Evolutionary conservation across 1,140 invertebrate species (phyloP).

Genomic region (Paraescarpia echinospica): DNA sequence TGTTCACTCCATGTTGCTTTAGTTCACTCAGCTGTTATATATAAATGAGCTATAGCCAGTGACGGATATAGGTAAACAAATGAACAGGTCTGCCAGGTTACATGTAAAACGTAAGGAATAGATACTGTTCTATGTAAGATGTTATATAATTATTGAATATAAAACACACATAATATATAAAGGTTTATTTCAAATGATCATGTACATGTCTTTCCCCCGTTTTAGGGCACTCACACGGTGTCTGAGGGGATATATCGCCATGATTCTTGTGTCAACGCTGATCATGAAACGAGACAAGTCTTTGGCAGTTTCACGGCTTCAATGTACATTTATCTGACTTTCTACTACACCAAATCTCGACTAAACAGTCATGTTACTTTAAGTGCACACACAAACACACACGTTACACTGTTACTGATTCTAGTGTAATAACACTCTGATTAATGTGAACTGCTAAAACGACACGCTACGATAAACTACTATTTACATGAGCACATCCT

Average conservation of each 20-base stretch:
- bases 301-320: not conserved
- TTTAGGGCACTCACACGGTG: not conserved
- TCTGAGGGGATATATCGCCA: not conserved
- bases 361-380: not conserved
- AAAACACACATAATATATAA: not conserved
- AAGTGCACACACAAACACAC: not conserved
- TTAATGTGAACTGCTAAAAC: not conserved
- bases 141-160: too few relatives aligned
- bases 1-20: too few relatives aligned
- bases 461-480: not conserved
- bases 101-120: too few relatives aligned
- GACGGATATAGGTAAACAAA: too few relatives aligned
- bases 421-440: not conserved
- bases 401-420: not conserved
- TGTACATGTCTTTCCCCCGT: not conserved
- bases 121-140: too few relatives aligned
- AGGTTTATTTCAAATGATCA: not conserved
- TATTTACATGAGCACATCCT: not conserved
- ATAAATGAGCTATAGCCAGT: too few relatives aligned
- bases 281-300: not conserved
- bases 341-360: not conserved
- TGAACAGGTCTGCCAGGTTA: too few relatives aligned
- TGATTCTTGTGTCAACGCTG: not conserved
- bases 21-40: too few relatives aligned
- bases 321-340: not conserved